These are phyloP conservation scores for Amphiprion percula DNA, from an alignment of 2,113 vertebrate species.

Conservation along the genomic window DNA sequence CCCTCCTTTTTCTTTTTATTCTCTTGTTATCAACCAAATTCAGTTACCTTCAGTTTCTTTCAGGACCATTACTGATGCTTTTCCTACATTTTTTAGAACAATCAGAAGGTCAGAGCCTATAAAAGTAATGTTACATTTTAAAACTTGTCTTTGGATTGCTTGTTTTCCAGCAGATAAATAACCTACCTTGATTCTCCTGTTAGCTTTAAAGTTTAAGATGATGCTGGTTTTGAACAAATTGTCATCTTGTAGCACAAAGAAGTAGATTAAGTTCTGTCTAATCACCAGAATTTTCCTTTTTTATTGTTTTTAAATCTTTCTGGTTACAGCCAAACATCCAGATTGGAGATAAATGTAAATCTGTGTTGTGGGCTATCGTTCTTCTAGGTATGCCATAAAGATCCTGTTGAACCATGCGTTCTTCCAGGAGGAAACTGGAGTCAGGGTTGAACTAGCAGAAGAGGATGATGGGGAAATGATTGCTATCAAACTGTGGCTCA, in stretches of 20 bases:
- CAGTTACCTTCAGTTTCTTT: not conserved
- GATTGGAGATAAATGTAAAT: not conserved
- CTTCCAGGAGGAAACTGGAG: slow-evolving; percentile 98
- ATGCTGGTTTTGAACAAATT: not conserved
- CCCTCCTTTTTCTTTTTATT: not conserved
- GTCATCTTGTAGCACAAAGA: not conserved
- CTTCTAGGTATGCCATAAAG: slow-evolving; percentile 94
- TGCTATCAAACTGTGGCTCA: slow-evolving; percentile 96
- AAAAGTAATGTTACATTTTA: not conserved
- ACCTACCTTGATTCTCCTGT: slow-evolving; percentile 3
- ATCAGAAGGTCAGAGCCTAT: not conserved
- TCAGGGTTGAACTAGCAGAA: slow-evolving; percentile 97
- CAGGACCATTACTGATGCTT: too few species aligned
- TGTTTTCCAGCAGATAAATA: slow-evolving; percentile 17
- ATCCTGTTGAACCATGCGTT: slow-evolving; percentile 98
- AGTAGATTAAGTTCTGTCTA: not conserved
- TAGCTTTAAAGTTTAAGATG: slow-evolving; percentile 1
- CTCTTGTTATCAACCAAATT: not conserved
- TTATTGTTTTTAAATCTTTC: not conserved
- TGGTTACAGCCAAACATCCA: not conserved
- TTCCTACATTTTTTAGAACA: too few species aligned
- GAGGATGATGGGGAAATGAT: slow-evolving; percentile 99
- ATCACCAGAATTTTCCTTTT: not conserved
- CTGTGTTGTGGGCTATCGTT: not conserved
- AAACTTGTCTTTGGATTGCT: not conserved